Evolutionary conservation across 2,113 vertebrate species (phyloP).

Genomic region (Melanotaenia duboulayi): DNA sequence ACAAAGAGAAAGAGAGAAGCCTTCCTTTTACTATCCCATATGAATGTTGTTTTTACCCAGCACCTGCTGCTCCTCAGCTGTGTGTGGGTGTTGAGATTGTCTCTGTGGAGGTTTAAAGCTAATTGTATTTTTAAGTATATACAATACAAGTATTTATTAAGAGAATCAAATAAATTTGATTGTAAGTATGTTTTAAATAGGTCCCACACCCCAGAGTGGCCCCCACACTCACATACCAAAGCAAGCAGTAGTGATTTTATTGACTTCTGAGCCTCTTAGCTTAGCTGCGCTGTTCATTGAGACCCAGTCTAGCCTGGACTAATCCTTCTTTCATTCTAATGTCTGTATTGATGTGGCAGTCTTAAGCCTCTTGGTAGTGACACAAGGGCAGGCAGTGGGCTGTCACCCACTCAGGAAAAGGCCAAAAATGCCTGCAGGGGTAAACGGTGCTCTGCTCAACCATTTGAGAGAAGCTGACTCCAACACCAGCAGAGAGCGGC

Average conservation of each 20-base stretch:
- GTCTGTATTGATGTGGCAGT: constrained; percentile 65
- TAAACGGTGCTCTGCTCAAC: constrained; percentile 21
- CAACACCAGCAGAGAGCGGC: background rate
- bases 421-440: constrained; percentile 22
- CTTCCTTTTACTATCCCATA: constrained; percentile 30
- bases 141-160: background rate
- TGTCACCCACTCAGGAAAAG: constrained; percentile 33
- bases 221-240: constrained; percentile 23
- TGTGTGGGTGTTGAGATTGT: constrained; percentile 8
- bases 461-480: background rate
- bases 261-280: constrained; percentile 59
- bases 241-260: constrained; percentile 51
- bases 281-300: constrained; percentile 58
- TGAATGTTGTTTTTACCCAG: constrained; percentile 17
- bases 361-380: constrained; percentile 68
- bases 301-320: constrained; percentile 62
- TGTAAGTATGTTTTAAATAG: constrained; percentile 16
- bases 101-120: background rate
- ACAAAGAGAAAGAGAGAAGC: constrained; percentile 11
- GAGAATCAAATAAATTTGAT: background rate
- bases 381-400: constrained; percentile 41
- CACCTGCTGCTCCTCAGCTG: constrained; percentile 26
- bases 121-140: background rate
- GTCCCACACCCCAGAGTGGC: constrained; percentile 21
- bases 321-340: constrained; percentile 75